Conservation (phyloP, 1,140 invertebrate species). For the Cherax destructor region DNA sequence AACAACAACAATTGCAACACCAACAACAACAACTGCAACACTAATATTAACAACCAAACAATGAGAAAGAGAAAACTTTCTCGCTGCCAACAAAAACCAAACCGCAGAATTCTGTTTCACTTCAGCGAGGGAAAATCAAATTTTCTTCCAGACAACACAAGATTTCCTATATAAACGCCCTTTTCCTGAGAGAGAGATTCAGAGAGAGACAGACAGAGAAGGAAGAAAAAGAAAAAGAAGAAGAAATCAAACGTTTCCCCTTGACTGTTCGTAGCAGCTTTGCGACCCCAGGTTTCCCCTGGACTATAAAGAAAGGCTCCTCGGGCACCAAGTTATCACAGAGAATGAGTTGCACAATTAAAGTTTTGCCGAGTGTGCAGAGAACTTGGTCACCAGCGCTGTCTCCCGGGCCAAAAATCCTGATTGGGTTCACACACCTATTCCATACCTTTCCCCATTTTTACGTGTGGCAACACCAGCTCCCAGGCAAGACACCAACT, state of each 20-base stretch:
- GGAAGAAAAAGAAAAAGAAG: neutral
- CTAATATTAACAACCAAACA: no score
- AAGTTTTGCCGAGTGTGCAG: conserved; percentile 12
- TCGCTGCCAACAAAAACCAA: no score
- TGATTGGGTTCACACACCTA: conserved; percentile 4
- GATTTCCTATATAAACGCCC: neutral
- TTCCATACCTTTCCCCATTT: conserved; percentile 1
- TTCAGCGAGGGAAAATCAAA: neutral
- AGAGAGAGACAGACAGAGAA: conserved; percentile 15
- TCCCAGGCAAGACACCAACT: no score
- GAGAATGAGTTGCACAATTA: conserved; percentile 14
- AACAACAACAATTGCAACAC: no score
- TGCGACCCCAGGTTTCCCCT: neutral
- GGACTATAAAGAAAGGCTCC: neutral
- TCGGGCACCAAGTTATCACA: neutral
- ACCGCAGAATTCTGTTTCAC: neutral
- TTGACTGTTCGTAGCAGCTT: neutral
- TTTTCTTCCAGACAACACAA: neutral
- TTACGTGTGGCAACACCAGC: no score
- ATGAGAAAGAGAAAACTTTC: no score
- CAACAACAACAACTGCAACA: no score
- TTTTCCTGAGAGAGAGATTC: neutral
- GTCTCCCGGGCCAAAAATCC: neutral
- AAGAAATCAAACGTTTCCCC: neutral
- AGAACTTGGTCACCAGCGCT: neutral